Base-by-base conservation (phyloP, 2,797 vertebrate species). In the Pipistrellus kuhlii region DNA sequence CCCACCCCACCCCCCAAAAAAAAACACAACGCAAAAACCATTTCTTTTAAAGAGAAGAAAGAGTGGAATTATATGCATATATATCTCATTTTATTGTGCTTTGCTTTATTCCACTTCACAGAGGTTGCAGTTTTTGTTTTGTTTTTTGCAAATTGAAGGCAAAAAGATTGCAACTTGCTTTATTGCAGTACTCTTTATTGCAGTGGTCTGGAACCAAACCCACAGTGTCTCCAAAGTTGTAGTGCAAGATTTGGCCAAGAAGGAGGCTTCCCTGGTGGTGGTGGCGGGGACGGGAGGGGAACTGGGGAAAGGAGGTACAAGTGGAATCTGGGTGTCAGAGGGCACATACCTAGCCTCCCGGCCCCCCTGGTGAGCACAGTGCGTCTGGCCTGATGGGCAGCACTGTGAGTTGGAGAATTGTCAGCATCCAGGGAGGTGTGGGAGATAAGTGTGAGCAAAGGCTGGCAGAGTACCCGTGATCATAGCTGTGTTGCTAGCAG, bases 331-430 rank as follows among this genome's bases (percentile, higher is more conserved):
- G 30, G 18, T 44, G 30, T 64, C 55, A 35, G 41, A 44, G 21
- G 57, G 35, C 4, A 25, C 53, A 10, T 8, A 14, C 7, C 30
- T 10, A 15, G 3, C 27, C 10, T 1, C 44, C 55, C 15, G 10
- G 8, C 44, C 71, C 32, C 9, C 12, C 18, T 13, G 0, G 12
- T 21, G 3, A 46, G 7, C 6, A 5, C 30, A 25, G 13, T 69
- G 38, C 14, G 2, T 76, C 20, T 27, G 10, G 23, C 13, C 44
- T 25, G 4, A 6, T 1, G 5, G 64, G 38, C 1, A 3, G 5
- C 10, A 2, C n/a, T 71, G 15, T 21, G 51, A 13, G 2, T 0
- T 8, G 25, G 53, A 44, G 21, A 7, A 0, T 2, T 0, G 13
- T 13, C 17, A 23, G 18, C 35, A 4, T 25, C 48, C 14, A 15